These are phyloP conservation scores for Siniperca knerii DNA, from an alignment of 2,113 vertebrate genomes.

Conservation along the genomic window DNA sequence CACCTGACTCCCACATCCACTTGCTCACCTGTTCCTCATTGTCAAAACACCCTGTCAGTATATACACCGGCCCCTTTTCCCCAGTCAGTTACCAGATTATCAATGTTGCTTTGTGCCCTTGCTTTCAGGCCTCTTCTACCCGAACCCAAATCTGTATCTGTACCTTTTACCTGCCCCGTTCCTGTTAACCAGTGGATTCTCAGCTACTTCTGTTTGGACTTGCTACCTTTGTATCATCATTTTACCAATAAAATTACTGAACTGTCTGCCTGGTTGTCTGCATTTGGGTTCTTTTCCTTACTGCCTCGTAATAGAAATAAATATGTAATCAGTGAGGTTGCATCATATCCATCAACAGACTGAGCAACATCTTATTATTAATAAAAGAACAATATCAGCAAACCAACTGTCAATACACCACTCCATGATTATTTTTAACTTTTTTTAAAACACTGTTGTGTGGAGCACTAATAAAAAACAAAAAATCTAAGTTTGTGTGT, in stretches of 20 bases:
- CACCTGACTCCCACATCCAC: no score
- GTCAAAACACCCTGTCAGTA: no score
- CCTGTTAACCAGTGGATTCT: no score
- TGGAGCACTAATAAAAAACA: neutral
- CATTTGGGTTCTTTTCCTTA: neutral
- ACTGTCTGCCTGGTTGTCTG: neutral
- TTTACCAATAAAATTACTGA: neutral
- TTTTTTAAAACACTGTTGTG: conserved; percentile 11
- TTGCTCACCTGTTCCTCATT: no score
- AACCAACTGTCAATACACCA: conserved; percentile 8
- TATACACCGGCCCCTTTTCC: no score
- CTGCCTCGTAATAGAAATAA: neutral
- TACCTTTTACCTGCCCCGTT: no score
- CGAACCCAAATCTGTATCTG: no score
- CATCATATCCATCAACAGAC: neutral
- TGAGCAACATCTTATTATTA: conserved; percentile 2
- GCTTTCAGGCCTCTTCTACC: no score
- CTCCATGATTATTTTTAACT: neutral
- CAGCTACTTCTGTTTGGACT: no score
- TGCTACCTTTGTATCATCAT: neutral
- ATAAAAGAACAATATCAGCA: conserved; percentile 12
- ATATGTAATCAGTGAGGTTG: neutral
- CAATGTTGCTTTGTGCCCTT: no score
- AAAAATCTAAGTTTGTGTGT: conserved; percentile 15
- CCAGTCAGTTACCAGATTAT: no score